Conservation (phyloP, 1,140 invertebrate genomes). For the Drosophila willistoni region DNA sequence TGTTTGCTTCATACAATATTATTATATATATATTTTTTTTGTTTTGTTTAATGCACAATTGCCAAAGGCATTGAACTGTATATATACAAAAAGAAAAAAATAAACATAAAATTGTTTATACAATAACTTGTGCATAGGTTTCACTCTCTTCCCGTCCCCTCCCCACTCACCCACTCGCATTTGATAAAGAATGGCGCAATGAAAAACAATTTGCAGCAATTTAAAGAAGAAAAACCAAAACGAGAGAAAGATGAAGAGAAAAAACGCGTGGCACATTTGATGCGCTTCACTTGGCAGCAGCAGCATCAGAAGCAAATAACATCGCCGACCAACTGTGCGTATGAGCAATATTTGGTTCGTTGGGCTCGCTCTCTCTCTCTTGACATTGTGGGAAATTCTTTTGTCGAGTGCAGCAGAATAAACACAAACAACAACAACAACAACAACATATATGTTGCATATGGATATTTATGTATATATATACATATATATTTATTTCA, state of each 20-base stretch:
- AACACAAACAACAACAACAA: neutral
- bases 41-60: slow-evolving; percentile 1
- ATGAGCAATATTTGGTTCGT: slow-evolving; percentile 58
- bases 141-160: neutral
- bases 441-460: neutral
- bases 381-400: slow-evolving; percentile 76
- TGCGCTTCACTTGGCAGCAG: slow-evolving; percentile 27
- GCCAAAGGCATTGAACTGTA: slow-evolving; percentile 50
- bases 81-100: neutral
- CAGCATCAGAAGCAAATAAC: slow-evolving; percentile 12
- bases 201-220: slow-evolving; percentile 39
- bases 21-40: neutral
- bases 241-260: neutral
- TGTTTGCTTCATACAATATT: neutral
- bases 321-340: slow-evolving; percentile 56
- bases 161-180: neutral
- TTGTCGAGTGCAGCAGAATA: slow-evolving; percentile 69
- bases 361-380: slow-evolving; percentile 25
- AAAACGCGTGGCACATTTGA: slow-evolving; percentile 17
- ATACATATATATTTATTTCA: slow-evolving; percentile 19
- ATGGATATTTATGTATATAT: too few relatives aligned
- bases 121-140: slow-evolving; percentile 14
- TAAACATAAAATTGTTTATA: slow-evolving; percentile 25
- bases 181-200: neutral
- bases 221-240: slow-evolving; percentile 24